Conservation (phyloP, 2,113 vertebrate species). For the Pontoporia blainvillei region DNA sequence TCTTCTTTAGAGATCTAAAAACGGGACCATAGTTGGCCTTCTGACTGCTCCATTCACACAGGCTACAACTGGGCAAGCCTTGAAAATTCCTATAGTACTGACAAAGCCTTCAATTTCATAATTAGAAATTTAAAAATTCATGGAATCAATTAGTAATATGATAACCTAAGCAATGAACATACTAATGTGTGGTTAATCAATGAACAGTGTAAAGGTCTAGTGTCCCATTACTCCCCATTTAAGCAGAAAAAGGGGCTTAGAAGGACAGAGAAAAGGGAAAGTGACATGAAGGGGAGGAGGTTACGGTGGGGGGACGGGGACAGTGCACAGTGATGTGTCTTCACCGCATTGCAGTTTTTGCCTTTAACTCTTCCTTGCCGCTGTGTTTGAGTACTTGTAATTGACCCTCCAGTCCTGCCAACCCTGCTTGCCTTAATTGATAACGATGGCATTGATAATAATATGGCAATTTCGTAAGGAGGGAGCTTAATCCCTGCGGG, state of each 20-base stretch:
- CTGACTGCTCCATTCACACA: background rate
- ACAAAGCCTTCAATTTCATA: background rate
- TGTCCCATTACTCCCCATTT: background rate
- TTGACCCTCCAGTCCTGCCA: background rate
- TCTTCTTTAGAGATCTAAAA: background rate
- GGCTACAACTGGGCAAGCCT: background rate
- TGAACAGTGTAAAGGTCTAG: background rate
- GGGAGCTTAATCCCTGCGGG: background rate
- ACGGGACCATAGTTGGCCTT: background rate
- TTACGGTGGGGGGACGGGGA: no score
- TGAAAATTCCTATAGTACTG: background rate
- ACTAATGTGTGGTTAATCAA: background rate
- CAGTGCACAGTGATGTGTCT: accelerated
- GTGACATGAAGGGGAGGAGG: background rate
- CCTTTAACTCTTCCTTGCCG: background rate
- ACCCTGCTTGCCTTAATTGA: background rate
- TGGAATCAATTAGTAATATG: background rate
- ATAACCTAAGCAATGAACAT: background rate
- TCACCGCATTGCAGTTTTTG: background rate
- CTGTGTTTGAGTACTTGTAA: background rate
- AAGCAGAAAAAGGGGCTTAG: background rate
- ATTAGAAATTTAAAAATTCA: background rate
- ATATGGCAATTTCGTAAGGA: background rate
- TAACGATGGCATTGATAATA: background rate
- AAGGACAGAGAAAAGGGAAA: background rate